These are phyloP conservation scores for Aporophyla lueneburgensis DNA, from an alignment of 2,888 invertebrate species.

Conservation along the genomic window DNA sequence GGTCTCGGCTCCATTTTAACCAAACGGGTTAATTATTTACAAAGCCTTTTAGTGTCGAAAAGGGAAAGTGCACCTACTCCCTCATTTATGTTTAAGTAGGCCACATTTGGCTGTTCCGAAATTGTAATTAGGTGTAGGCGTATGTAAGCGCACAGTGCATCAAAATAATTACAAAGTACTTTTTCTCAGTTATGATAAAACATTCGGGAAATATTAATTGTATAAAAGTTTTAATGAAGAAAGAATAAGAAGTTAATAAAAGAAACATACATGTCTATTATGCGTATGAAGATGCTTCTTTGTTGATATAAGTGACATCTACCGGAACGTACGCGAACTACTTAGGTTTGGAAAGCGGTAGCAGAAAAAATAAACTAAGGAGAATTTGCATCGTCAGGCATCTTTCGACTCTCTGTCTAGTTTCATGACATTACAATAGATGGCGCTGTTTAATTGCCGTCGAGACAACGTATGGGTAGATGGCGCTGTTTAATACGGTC, in stretches of 20 bases:
- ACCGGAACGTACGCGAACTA: background rate
- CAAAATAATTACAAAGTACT: background rate
- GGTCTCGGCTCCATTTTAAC: conserved; percentile 67
- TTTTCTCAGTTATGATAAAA: background rate
- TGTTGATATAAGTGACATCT: conserved; percentile 31
- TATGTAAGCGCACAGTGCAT: conserved; percentile 1
- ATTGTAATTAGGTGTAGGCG: conserved; percentile 15
- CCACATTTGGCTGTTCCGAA: conserved; percentile 37
- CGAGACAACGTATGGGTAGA: background rate
- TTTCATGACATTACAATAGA: conserved; percentile 25
- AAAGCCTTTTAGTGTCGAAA: conserved; percentile 60
- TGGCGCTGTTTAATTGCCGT: conserved; percentile 4
- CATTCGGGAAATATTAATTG: too few species aligned
- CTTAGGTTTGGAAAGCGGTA: background rate
- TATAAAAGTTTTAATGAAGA: background rate
- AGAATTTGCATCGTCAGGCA: background rate
- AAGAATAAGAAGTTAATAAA: background rate
- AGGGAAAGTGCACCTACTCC: conserved; percentile 53
- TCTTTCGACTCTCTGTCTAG: background rate
- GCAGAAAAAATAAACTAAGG: background rate
- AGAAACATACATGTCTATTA: background rate
- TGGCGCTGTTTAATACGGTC: too few species aligned
- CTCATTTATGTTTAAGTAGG: conserved; percentile 52
- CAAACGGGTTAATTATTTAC: conserved; percentile 68
- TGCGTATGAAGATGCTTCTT: too few species aligned